Percentiles rank a stretch among this genome's conserved stretches.
Conservation (phyloP, 2,888 invertebrate genomes). For the Lordiphosa andalusiaca region DNA sequence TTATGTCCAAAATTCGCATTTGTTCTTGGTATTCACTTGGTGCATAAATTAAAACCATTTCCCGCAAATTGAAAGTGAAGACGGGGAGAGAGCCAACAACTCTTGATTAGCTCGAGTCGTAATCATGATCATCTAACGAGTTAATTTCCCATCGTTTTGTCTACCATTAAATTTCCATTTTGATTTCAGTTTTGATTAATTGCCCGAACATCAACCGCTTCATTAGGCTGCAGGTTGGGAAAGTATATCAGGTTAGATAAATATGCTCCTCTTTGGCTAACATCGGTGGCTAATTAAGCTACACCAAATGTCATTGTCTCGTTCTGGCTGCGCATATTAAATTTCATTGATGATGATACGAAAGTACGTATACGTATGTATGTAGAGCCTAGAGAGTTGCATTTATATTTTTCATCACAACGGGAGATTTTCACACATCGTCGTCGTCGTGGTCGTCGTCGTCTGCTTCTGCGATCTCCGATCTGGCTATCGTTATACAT, state of each 20-base stretch:
- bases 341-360: conserved; percentile 77
- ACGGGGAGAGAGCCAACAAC: conserved; percentile 53
- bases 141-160: conserved; percentile 45
- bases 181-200: conserved; percentile 70
- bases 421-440: conserved; percentile 77
- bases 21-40: conserved; percentile 57
- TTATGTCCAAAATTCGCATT: conserved; percentile 75
- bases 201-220: conserved; percentile 54
- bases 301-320: conserved; percentile 66
- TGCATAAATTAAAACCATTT: conserved; percentile 61
- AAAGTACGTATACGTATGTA: conserved; percentile 70
- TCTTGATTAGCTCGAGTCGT: conserved; percentile 17
- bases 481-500: conserved; percentile 37
- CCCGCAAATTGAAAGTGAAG: conserved; percentile 60
- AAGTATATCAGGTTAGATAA: conserved; percentile 38
- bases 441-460: conserved; percentile 30
- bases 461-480: conserved; percentile 31
- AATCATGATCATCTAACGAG: conserved; percentile 21
- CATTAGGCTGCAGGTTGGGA: conserved; percentile 52
- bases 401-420: conserved; percentile 75
- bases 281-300: conserved; percentile 74
- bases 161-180: conserved; percentile 68
- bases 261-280: conserved; percentile 24
- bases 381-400: conserved; percentile 55
- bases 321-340: conserved; percentile 69